Base-by-base conservation (phyloP, 2,797 vertebrate species). In the Scolopax bukidnonensis region DNA sequence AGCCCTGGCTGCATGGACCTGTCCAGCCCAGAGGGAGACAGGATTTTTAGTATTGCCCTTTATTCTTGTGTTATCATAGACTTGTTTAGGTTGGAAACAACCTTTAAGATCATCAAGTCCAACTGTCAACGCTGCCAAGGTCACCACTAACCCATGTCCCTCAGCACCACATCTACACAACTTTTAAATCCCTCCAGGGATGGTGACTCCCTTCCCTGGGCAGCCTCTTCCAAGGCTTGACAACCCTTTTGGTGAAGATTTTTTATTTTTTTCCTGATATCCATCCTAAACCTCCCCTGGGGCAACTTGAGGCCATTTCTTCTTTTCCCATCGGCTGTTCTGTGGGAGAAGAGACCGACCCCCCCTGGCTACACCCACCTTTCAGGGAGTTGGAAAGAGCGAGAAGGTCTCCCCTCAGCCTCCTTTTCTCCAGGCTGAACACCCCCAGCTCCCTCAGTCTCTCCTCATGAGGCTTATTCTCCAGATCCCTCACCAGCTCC, bases 21-120 rank as follows among this genome's bases (percentile, higher is more conserved):
- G 3, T 17, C 24, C 48, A 60, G 74, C 61, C 28, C 38, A 6
- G 60, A 27, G 65, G 13, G 38, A 40, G 17, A 2, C 1, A 21
- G 9, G 63, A 11, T 25, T 51, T 84, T 30, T 0, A n/a, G 41
- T 16, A 1, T 18, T 48, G 64, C 51, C 10, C 6, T 83, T 67
- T 70, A 18, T 43, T 71, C 10, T 0, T 20, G 8, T 2, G 1
- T 32, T 32, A 0, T 12, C 9, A 1, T 9, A 17, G 12, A 38
- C 17, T 38, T 2, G 8, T 38, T 38, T 27, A 27, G 36, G 16
- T 60, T 27, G 59, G 36, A 38, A 60, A 28, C 12, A 11, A 40
- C 25, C 36, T 61, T 61, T 47, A 23, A 47, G 45, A 47, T 47
- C 45, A 47, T 21, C 5, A 5, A 21, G 45, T 47, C 45, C 45